phyloP scores from a whole-genome alignment of 2,113 vertebrate species.

The Lipotes vexillifer region DNA sequence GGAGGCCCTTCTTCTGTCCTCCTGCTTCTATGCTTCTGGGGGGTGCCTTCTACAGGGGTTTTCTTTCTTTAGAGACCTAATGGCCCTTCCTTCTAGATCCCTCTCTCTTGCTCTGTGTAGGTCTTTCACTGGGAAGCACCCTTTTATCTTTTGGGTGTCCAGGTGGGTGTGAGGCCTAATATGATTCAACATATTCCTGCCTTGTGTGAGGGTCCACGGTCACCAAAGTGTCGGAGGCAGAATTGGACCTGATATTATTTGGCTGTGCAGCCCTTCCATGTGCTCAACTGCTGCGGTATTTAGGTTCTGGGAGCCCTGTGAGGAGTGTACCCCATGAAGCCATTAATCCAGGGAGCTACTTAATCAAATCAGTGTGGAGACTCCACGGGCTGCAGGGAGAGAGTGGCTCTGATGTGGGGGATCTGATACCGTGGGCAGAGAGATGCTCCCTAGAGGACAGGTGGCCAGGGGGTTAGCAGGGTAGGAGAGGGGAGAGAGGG shows the following conservation, averaged over 20 bases:
- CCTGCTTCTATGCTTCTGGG: neutral
- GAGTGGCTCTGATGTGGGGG: neutral
- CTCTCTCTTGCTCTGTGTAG: neutral
- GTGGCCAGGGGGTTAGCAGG: too few species aligned
- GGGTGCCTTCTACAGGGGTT: neutral
- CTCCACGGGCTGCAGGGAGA: neutral
- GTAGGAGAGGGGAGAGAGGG: neutral
- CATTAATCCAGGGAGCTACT: neutral
- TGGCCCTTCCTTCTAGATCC: too few species aligned
- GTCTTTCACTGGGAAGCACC: neutral
- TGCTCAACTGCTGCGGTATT: neutral
- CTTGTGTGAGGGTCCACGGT: fast-evolving
- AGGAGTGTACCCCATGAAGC: neutral
- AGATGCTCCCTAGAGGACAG: neutral
- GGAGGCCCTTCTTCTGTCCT: neutral
- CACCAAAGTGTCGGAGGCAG: neutral
- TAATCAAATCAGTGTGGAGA: neutral
- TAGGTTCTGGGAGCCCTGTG: neutral
- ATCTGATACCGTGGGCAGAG: neutral
- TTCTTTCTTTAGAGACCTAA: neutral
- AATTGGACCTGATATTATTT: neutral
- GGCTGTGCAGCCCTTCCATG: neutral
- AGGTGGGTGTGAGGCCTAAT: fast-evolving
- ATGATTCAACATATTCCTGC: neutral
- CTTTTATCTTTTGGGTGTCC: neutral